phyloP scores from a whole-genome alignment of 2,113 vertebrate species.

The Perccottus glenii region DNA sequence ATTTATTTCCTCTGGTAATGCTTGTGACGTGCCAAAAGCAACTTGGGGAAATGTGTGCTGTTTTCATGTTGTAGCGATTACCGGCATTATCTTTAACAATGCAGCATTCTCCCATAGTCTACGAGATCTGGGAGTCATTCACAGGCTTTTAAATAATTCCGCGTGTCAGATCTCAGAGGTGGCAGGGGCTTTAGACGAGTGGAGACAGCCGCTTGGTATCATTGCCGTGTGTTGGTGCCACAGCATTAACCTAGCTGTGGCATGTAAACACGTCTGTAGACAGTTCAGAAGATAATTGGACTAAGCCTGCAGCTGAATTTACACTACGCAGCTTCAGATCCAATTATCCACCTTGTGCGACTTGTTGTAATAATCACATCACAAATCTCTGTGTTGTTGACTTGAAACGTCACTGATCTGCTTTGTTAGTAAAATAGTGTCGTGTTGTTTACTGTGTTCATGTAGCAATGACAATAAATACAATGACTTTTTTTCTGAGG shows the following conservation, averaged over 20 bases:
- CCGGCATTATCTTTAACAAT: constrained; percentile 19
- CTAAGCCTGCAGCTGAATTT: not conserved
- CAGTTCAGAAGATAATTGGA: constrained; percentile 18
- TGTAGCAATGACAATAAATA: too few relatives aligned
- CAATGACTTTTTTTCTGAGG: too few relatives aligned
- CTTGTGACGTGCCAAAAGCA: constrained; percentile 39
- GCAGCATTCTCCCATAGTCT: constrained; percentile 8
- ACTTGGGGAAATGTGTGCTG: constrained; percentile 43
- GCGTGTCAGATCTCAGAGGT: not conserved
- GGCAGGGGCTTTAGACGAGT: not conserved
- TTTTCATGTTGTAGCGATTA: constrained; percentile 31
- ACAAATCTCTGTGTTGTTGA: too few relatives aligned
- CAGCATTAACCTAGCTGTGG: not conserved
- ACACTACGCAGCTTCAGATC: not conserved
- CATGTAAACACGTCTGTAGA: constrained; percentile 38
- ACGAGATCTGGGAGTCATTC: not conserved
- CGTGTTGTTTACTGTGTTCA: too few relatives aligned
- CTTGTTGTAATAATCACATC: not conserved
- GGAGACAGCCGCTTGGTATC: too few relatives aligned
- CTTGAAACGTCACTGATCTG: not conserved
- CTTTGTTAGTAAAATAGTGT: not conserved
- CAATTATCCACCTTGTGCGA: not conserved
- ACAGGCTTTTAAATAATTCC: not conserved
- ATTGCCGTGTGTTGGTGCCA: too few relatives aligned
- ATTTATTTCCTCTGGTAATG: constrained; percentile 54